phyloP scores from a whole-genome alignment of 1,140 invertebrate genomes.

The Aphelinus certus region DNA sequence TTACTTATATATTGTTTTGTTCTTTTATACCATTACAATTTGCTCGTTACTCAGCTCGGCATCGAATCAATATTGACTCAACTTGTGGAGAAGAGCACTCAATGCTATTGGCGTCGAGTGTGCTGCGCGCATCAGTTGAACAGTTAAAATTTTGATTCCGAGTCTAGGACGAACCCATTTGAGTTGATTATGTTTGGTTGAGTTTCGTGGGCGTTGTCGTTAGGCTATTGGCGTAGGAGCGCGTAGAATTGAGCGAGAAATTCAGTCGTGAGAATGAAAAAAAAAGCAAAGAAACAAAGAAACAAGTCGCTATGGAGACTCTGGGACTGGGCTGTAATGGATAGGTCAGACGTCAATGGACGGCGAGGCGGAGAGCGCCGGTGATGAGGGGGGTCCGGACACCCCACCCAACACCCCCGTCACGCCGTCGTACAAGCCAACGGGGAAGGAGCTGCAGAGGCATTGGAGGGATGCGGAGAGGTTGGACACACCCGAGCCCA shows the following conservation, averaged over 20 bases:
- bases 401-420: conserved; percentile 69
- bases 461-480: conserved; percentile 44
- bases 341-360: conserved; percentile 66
- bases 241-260: conserved; percentile 55
- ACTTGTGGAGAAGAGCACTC: no score
- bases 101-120: no score
- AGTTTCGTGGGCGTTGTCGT: conserved; percentile 60
- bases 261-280: conserved; percentile 46
- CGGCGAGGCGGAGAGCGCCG: conserved; percentile 63
- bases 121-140: no score
- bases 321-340: conserved; percentile 65
- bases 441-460: conserved; percentile 52
- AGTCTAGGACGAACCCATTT: conserved; percentile 19
- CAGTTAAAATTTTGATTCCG: no score
- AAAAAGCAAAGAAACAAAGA: conserved; percentile 28
- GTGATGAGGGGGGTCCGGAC: conserved; percentile 64
- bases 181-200: conserved; percentile 43
- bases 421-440: conserved; percentile 60
- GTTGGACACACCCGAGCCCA: conserved; percentile 30
- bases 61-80: no score
- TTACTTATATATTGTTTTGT: conserved; percentile 11
- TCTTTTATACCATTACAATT: not conserved
- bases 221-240: conserved; percentile 62
- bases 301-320: conserved; percentile 56
- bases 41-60: no score